These are phyloP conservation scores for Eilema caniola DNA, from an alignment of 2,888 invertebrate species.

Conservation along the genomic window DNA sequence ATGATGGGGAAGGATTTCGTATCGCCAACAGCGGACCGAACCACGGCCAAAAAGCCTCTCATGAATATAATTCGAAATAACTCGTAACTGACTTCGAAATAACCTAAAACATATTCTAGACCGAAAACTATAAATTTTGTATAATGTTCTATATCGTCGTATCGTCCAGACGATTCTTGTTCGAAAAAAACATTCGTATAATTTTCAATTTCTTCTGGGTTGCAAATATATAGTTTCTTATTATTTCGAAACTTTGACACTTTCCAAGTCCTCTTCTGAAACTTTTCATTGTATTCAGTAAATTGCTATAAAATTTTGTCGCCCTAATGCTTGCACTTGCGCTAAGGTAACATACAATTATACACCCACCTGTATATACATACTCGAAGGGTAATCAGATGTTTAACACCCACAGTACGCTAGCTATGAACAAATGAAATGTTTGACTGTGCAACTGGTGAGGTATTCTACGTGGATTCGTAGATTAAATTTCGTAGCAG, in stretches of 20 bases:
- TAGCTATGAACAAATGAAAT: not conserved
- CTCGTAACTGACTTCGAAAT: not conserved
- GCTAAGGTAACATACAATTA: not conserved
- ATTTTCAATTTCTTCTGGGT: slow-evolving; percentile 12
- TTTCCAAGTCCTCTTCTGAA: not conserved
- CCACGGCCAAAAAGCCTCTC: no score
- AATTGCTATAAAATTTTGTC: no score
- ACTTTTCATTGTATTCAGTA: no score
- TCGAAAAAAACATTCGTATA: slow-evolving; percentile 12
- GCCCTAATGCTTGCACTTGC: not conserved
- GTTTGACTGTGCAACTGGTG: not conserved
- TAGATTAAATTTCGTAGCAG: slow-evolving; percentile 11
- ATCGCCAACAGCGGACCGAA: no score
- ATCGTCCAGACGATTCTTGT: not conserved
- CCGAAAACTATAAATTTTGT: slow-evolving; percentile 21
- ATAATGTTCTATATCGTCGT: slow-evolving; percentile 16
- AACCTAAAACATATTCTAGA: slow-evolving; percentile 9
- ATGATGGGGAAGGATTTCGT: no score
- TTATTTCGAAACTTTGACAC: not conserved
- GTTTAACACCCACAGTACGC: not conserved
- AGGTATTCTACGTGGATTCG: not conserved
- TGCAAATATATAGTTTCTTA: slow-evolving; percentile 3
- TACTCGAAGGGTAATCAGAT: not conserved
- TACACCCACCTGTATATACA: not conserved
- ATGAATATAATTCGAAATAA: no score